These are phyloP conservation scores for Glareola pratincola DNA, from an alignment of 2,113 vertebrate genomes.

Conservation along the genomic window DNA sequence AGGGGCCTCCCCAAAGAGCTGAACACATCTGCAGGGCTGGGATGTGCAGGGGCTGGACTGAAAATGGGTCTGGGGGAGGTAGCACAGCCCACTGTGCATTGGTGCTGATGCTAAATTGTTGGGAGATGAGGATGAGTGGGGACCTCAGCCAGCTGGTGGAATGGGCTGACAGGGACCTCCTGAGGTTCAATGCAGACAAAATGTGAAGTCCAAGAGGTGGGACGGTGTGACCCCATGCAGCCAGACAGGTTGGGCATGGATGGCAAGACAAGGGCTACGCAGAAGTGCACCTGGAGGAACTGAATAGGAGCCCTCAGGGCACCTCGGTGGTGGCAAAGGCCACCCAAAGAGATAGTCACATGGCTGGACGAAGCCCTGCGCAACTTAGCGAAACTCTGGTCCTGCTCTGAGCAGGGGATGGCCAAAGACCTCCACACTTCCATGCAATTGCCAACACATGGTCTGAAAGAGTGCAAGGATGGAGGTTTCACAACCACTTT, in stretches of 20 bases:
- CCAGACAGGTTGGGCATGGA: neutral
- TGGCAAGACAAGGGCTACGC: neutral
- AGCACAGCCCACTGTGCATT: neutral
- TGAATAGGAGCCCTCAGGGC: neutral
- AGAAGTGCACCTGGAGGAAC: neutral
- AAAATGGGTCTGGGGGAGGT: neutral
- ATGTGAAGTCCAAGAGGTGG: neutral
- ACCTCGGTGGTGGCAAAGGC: neutral
- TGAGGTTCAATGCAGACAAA: neutral
- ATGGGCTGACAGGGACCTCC: neutral
- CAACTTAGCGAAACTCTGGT: neutral
- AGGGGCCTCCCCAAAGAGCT: fast-evolving
- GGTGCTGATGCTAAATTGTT: neutral
- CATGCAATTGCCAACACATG: fast-evolving
- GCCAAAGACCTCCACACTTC: neutral
- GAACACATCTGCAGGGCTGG: neutral
- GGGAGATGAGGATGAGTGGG: neutral
- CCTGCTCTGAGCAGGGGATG: neutral
- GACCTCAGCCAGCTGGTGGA: neutral
- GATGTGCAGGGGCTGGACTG: neutral
- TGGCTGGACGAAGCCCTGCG: neutral
- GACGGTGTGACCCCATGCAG: neutral
- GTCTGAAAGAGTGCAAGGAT: neutral
- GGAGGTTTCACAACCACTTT: neutral
- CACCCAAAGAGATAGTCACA: neutral